Evolutionary conservation across 2,113 vertebrate genomes (phyloP).

Genomic region (Procapra przewalskii): DNA sequence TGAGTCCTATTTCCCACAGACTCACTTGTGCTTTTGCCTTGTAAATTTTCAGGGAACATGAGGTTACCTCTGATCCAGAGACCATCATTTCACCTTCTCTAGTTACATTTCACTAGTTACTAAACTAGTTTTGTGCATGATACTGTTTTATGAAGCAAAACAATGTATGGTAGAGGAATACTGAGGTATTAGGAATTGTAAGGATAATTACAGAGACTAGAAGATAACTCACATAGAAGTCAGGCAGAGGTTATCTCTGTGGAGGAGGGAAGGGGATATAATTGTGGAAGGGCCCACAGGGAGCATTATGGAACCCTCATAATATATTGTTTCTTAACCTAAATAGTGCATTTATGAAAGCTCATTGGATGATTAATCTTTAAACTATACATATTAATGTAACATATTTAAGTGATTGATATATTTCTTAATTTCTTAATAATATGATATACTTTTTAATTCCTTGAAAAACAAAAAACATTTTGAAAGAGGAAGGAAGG

Average conservation of each 20-base stretch:
- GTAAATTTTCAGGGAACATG: not conserved
- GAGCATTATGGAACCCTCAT: not conserved
- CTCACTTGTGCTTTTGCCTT: not conserved
- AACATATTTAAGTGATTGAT: not conserved
- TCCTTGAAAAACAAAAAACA: not conserved
- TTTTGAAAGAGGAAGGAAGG: not conserved
- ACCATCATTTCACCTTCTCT: not conserved
- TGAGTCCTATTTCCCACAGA: not conserved
- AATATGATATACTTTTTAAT: not conserved
- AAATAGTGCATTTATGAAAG: not conserved
- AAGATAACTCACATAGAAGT: not conserved
- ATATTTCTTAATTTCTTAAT: not conserved
- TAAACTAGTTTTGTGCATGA: not conserved
- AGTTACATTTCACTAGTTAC: no score
- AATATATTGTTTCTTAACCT: not conserved
- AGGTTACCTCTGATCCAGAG: not conserved
- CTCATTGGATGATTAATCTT: not conserved
- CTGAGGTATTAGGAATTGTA: not conserved
- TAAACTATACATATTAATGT: not conserved
- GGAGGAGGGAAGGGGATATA: not conserved
- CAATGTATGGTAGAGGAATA: not conserved
- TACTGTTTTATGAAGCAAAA: not conserved
- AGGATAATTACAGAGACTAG: not conserved
- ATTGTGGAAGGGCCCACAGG: not conserved
- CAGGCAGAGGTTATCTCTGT: not conserved